Evolutionary conservation across 2,113 vertebrate genomes (phyloP).

Genomic region (Arvicanthis niloticus): DNA sequence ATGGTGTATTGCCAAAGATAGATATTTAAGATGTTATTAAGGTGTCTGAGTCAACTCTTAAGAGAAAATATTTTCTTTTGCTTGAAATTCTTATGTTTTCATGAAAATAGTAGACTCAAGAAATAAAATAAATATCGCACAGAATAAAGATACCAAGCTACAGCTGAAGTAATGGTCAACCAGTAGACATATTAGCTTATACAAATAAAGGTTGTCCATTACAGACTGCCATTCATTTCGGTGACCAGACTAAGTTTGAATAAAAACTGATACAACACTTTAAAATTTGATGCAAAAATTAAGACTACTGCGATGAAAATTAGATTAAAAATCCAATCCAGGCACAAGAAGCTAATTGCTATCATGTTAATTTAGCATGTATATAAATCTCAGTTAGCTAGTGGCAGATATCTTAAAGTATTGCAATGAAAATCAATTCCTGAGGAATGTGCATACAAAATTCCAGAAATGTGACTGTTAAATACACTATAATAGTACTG

Average conservation of each 20-base stretch:
- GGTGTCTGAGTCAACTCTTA: neutral
- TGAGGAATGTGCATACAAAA: neutral
- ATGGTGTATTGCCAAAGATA: neutral
- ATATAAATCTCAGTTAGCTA: constrained; percentile 4
- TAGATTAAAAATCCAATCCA: neutral
- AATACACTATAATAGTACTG: neutral
- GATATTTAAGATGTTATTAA: neutral
- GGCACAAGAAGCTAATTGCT: neutral
- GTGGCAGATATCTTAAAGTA: neutral
- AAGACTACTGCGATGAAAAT: neutral
- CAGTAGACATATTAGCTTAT: neutral
- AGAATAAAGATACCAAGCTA: neutral
- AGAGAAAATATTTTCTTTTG: constrained; percentile 31
- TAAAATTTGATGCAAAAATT: constrained; percentile 49
- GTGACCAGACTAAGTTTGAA: neutral
- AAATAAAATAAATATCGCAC: neutral
- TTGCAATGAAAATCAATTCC: neutral
- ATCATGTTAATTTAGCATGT: neutral
- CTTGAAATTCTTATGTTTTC: constrained; percentile 10
- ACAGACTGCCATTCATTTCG: neutral
- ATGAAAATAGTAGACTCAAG: neutral
- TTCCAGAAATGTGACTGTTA: neutral
- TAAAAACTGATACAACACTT: constrained; percentile 11
- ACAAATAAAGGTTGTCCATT: neutral
- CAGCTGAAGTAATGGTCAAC: constrained; percentile 10